These are phyloP conservation scores for Polymixis flavicincta DNA, from an alignment of 2,888 invertebrate genomes.

Conservation along the genomic window DNA sequence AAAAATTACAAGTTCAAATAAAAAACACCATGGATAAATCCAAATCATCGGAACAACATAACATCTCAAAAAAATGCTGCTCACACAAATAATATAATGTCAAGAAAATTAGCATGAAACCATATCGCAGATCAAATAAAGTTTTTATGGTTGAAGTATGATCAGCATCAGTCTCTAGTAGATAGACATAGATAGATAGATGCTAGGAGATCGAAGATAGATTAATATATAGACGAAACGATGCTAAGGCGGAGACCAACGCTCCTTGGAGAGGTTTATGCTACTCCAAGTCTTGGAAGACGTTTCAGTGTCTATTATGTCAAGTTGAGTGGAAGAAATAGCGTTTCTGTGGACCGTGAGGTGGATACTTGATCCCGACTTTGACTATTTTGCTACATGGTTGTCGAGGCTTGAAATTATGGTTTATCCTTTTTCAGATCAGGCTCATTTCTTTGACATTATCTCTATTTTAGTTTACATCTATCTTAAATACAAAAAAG, in stretches of 20 bases:
- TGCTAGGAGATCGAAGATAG: slow-evolving; percentile 19
- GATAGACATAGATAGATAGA: slow-evolving; percentile 27
- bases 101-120: slow-evolving; percentile 79
- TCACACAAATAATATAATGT: slow-evolving; percentile 30
- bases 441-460: background rate
- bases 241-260: slow-evolving; percentile 20
- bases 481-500: too few species aligned
- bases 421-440: background rate
- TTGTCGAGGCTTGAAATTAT: background rate
- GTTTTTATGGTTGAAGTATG: slow-evolving; percentile 84
- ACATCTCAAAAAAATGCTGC: slow-evolving; percentile 43
- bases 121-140: slow-evolving; percentile 85
- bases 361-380: slow-evolving; percentile 33
- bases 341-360: slow-evolving; percentile 14
- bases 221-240: slow-evolving; percentile 22
- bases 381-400: background rate
- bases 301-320: slow-evolving; percentile 5
- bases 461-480: background rate
- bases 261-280: background rate
- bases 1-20: background rate
- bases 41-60: slow-evolving; percentile 30
- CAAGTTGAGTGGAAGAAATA: slow-evolving; percentile 20
- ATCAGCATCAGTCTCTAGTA: slow-evolving; percentile 39
- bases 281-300: slow-evolving; percentile 10
- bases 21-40: slow-evolving; percentile 34